Base-by-base conservation (phyloP, 2,888 invertebrate genomes). In the Heliconius sara region DNA sequence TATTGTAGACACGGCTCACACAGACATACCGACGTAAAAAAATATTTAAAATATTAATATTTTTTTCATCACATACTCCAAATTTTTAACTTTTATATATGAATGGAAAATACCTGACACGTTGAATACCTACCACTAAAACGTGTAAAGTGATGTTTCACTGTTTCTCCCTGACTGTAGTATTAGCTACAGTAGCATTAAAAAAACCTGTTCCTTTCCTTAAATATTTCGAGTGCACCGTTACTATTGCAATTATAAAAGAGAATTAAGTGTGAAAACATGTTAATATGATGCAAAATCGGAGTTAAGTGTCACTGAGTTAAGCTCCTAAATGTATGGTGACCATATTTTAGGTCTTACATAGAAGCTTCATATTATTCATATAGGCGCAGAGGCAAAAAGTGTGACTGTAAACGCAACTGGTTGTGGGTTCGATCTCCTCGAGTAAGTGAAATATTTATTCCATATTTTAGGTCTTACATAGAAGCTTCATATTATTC, bases 211-310 rank as follows among this genome's bases (percentile, higher is more conserved):
- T 74, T 63, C 16, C 16, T 16, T 12, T 27, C 19, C 30, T 63
- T 34, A 74, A 74, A 74, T 63, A 25, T 74, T 39, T 74, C 10
- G 39, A 74, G 60, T 39, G 25, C 19, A 25, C 16, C 25, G 25
- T 39, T 25, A 9, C 63, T 74, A 74, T 74, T 63, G 25, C 63
- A 74, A 10, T 12, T 52, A 72, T 39, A 63, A 60, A 60, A 63
- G 60, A 25, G 39, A 63, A 34, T 74, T 73, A 73, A 57, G 30
- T 60, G 16, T 39, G n/a, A 63, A 63, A 74, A 72, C 63, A 74
- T 74, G 63, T 34, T 34, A 73, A 74, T 43, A 13, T 74, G 43
- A 25, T 74, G 74, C 5, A 63, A 74, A 74, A 63, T 63, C 12
- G 22, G 27, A 52, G 71, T 27, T 52, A 25, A 74, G 19, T 63